A percentile compares a stretch with the other conserved stretches of the same genome.
These are phyloP conservation scores for Caenorhabditis japonica DNA, from an alignment of 2,888 invertebrate genomes.

Conservation along the genomic window DNA sequence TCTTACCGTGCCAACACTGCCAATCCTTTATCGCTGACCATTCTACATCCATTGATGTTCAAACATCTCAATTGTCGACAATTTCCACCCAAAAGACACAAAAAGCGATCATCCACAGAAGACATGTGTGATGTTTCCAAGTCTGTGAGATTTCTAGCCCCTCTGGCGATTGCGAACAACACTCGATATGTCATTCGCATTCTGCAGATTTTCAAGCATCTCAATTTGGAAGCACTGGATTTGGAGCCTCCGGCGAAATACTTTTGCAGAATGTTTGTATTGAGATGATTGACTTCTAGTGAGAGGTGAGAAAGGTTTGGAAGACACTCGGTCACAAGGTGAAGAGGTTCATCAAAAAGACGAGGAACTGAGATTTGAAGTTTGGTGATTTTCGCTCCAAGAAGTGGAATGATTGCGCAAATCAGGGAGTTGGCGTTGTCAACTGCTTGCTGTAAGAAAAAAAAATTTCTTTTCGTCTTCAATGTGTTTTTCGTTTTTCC, in stretches of 20 bases:
- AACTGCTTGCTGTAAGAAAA: constrained; percentile 64
- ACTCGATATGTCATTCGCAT: constrained; percentile 73
- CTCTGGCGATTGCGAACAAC: constrained; percentile 75
- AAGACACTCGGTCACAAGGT: constrained; percentile 62
- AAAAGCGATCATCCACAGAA: constrained; percentile 75
- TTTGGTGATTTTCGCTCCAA: constrained; percentile 70
- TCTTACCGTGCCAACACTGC: constrained; percentile 70
- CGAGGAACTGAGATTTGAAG: constrained; percentile 70
- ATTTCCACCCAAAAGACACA: constrained; percentile 71
- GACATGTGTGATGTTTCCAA: constrained; percentile 75
- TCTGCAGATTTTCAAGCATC: constrained; percentile 69
- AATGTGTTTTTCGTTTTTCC: too few species aligned
- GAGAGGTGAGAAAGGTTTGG: constrained; percentile 70
- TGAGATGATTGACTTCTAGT: constrained; percentile 70
- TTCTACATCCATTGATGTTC: constrained; percentile 76
- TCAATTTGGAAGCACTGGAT: constrained; percentile 58
- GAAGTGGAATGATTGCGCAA: constrained; percentile 61
- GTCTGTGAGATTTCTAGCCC: constrained; percentile 68
- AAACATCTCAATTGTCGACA: constrained; percentile 65
- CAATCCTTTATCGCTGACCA: constrained; percentile 75
- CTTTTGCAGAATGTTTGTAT: constrained; percentile 64
- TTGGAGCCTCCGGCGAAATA: constrained; percentile 67
- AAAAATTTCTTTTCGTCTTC: neutral
- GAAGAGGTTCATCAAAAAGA: constrained; percentile 69
- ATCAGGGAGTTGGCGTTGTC: constrained; percentile 72